These are phyloP conservation scores for Pluvialis apricaria DNA, from an alignment of 2,113 vertebrate species.

Conservation along the genomic window DNA sequence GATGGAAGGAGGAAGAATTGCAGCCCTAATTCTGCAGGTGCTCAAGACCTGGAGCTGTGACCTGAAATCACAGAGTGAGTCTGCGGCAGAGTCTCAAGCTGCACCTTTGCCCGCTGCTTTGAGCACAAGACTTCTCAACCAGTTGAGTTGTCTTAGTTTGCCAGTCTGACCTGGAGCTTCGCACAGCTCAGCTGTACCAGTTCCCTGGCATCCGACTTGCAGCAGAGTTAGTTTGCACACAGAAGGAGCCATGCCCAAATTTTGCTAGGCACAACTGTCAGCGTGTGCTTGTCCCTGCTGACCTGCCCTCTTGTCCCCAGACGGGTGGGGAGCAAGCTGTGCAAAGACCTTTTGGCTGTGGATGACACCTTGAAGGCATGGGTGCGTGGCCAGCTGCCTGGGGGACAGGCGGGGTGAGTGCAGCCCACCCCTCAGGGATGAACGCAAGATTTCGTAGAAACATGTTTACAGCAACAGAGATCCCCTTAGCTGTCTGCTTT, in stretches of 20 bases:
- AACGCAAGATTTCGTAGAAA: background rate
- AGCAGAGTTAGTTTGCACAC: background rate
- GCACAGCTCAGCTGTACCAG: background rate
- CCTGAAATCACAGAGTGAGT: background rate
- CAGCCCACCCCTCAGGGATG: background rate
- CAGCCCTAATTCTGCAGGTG: background rate
- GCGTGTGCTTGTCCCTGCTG: background rate
- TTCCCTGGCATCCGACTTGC: fast-evolving
- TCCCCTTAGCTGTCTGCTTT: background rate
- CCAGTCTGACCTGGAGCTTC: background rate
- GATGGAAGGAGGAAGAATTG: background rate
- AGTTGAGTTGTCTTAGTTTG: background rate
- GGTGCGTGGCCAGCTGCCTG: background rate
- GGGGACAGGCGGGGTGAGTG: background rate
- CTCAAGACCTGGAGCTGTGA: background rate
- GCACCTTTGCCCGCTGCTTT: background rate
- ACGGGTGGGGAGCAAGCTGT: background rate
- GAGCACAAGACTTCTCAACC: background rate
- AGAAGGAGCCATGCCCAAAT: fast-evolving
- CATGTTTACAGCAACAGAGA: background rate
- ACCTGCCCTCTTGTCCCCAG: background rate
- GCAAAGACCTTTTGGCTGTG: background rate
- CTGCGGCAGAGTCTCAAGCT: background rate
- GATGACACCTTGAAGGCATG: background rate
- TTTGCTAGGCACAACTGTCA: background rate